Evolutionary conservation across 2,888 invertebrate genomes (phyloP).

Genomic region (Candidula unifasciata): DNA sequence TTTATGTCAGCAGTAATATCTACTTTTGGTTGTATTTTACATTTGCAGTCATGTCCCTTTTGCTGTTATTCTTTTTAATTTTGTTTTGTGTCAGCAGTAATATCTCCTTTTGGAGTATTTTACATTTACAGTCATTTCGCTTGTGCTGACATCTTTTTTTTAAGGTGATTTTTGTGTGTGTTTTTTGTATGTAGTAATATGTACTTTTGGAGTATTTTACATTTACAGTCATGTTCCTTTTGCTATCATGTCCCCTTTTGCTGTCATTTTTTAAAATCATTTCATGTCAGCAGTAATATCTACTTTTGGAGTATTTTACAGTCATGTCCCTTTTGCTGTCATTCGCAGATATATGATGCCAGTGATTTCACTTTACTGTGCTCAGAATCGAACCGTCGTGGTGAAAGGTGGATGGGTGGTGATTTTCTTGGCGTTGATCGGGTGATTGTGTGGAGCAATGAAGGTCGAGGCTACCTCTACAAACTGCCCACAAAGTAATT

Average conservation of each 20-base stretch:
- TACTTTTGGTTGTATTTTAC: no score
- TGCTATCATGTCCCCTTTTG: conserved; percentile 38
- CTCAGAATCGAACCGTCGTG: conserved; percentile 91
- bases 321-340: not conserved
- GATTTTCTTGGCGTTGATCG: conserved; percentile 94
- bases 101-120: not conserved
- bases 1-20: no score
- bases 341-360: conserved; percentile 84
- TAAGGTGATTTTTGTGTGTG: no score
- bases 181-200: no score
- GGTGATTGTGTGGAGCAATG: conserved; percentile 95
- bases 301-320: not conserved
- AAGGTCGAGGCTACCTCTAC: conserved; percentile 96
- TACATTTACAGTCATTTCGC: no score
- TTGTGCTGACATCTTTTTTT: no score
- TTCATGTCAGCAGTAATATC: not conserved
- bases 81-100: not conserved
- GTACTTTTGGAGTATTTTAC: not conserved
- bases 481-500: conserved; percentile 95
- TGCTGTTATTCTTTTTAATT: no score
- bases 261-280: no score
- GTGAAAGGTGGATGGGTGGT: conserved; percentile 93
- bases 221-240: not conserved
- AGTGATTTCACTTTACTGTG: conserved; percentile 97
- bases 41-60: no score